Evolutionary conservation across 2,113 vertebrate species (phyloP).

Genomic region (Regulus satrapa): DNA sequence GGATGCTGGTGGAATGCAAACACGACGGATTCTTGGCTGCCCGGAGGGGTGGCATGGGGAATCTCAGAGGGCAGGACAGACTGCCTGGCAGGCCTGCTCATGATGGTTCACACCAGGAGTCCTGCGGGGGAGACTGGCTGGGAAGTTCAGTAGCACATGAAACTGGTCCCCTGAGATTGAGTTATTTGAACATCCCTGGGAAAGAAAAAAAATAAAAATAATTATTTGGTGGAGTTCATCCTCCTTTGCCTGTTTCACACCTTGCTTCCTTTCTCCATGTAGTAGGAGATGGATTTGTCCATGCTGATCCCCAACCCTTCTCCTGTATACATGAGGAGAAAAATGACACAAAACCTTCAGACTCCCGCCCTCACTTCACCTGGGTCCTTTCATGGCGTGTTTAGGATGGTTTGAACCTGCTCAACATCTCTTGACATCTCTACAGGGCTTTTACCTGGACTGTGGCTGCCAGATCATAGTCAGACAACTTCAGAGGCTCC

Average conservation of each 20-base stretch:
- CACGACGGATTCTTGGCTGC: not conserved
- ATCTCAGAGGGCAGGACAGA: constrained; percentile 2
- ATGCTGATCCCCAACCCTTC: not conserved
- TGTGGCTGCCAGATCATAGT: not conserved
- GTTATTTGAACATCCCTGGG: not conserved
- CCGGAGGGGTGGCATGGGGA: not conserved
- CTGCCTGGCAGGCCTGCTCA: not conserved
- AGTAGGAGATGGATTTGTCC: not conserved
- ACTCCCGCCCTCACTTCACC: not conserved
- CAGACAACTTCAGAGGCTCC: not conserved
- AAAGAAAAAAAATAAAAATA: no score
- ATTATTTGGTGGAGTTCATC: no score
- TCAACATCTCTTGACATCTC: not conserved
- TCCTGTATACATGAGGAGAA: not conserved
- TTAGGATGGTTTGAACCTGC: not conserved
- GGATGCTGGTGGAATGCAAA: not conserved
- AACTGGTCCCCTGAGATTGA: not conserved
- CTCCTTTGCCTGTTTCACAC: not conserved
- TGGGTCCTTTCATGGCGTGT: not conserved
- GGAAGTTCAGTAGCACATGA: not conserved
- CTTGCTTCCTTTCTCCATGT: not conserved
- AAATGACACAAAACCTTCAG: not conserved
- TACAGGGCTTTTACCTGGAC: not conserved
- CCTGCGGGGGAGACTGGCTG: not conserved
- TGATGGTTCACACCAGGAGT: not conserved